Base-by-base conservation (phyloP, 2,113 vertebrate species). In the Barnardius zonarius region DNA sequence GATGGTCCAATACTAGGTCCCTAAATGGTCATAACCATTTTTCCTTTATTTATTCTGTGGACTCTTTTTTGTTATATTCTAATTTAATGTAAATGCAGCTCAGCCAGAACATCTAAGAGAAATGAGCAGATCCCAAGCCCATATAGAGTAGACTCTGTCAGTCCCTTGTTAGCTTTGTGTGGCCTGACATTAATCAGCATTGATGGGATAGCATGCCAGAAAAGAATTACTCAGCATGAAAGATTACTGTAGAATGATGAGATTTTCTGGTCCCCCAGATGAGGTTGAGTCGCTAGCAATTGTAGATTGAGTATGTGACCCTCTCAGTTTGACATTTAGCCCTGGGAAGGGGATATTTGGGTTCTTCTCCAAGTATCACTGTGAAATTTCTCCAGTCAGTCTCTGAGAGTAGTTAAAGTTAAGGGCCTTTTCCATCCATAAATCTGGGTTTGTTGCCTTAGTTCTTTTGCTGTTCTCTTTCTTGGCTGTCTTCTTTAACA, bases 171-270 rank as follows among this genome's bases (percentile, higher is more conserved):
- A 68, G 33, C 51, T 92, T 85, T 64, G 63, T 70, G 64, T 13
- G 5, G 86, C 59, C 68, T 74, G 79, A 55, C 72, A 76, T 96
- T 90, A 88, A 88, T 94, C 88, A 92, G 63, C 82, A 54, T 13
- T 89, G 90, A 87, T 92, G 74, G 86, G 63, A 46, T 82, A 76
- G 70, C n/a, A 95, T 91, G 83, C 77, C 86, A 93, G 83, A 64
- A 28, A 61, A 67, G 43, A 93, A 91, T 82, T 88, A 68, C 76
- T 92, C 52, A 44, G 6, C 89, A 69, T 86, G 88, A 93, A 93
- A 91, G 62, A 88, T 90, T 84, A 61, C 64, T 86, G 80, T 77
- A 84, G 86, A 88, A 83, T 81, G 77, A 73, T 94, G 88, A 90
- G 51, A 67, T 90, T 81, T 96, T 70, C 48, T 92, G 52, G 35